Evolutionary conservation across 2,888 invertebrate genomes (phyloP).

Genomic region (Cephus sareptanus): DNA sequence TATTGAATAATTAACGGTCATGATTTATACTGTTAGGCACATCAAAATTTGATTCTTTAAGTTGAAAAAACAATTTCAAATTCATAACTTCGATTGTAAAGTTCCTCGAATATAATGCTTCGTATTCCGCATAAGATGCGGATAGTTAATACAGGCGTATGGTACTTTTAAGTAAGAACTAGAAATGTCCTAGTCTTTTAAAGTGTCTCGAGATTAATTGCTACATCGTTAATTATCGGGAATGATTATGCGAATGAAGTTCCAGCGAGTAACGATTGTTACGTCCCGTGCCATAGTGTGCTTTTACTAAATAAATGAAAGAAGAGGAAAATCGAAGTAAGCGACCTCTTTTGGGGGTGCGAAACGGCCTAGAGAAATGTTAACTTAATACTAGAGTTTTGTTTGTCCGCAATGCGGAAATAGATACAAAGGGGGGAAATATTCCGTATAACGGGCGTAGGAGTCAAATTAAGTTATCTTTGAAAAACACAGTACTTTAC

Average conservation of each 20-base stretch:
- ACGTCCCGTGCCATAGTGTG: conserved; percentile 37
- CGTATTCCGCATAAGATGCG: neutral
- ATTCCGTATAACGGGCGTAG: neutral
- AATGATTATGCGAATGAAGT: conserved; percentile 25
- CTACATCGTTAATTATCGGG: conserved; percentile 13
- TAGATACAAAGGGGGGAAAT: neutral
- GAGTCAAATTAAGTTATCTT: conserved; percentile 24
- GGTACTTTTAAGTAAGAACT: neutral
- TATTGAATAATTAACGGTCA: neutral
- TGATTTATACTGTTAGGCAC: neutral
- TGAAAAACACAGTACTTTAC: conserved; percentile 12
- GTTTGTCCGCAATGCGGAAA: neutral
- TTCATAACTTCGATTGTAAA: neutral
- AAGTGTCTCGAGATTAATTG: conserved; percentile 4
- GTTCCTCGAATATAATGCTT: neutral
- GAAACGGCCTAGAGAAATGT: conserved; percentile 4
- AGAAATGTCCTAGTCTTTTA: conserved; percentile 18
- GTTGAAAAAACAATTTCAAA: neutral
- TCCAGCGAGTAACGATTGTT: conserved; percentile 26
- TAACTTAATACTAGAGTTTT: neutral
- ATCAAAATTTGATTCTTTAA: neutral
- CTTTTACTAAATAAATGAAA: conserved; percentile 19
- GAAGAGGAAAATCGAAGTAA: neutral
- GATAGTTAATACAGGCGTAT: neutral
- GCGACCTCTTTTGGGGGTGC: neutral